phyloP scores from a whole-genome alignment of 2,113 vertebrate genomes.

The Sorex fumeus region DNA sequence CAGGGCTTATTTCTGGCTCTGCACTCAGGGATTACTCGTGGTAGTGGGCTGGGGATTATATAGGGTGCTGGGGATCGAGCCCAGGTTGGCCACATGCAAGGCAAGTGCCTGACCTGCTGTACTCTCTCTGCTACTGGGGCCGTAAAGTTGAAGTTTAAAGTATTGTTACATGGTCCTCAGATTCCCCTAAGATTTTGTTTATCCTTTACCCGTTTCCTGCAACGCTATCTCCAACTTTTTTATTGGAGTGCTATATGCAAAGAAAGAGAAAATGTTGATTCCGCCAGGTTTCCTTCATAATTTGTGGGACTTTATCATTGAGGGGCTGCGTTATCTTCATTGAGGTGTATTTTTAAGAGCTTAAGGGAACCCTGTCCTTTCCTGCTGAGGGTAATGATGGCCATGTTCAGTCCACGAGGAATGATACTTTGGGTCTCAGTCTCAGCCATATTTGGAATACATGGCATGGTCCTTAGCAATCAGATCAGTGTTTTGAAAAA shows the following conservation, averaged over 20 bases:
- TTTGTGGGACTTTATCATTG: constrained; percentile 8
- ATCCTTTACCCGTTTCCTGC: constrained; percentile 24
- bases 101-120: no score
- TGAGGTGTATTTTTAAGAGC: constrained; percentile 45
- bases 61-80: no score
- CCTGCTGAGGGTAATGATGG: constrained; percentile 44
- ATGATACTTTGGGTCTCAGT: constrained; percentile 9
- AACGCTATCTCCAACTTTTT: constrained; percentile 42
- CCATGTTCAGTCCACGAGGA: neutral
- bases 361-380: constrained; percentile 21
- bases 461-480: constrained; percentile 24
- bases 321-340: neutral
- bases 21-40: no score
- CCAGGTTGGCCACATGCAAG: no score
- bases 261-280: constrained; percentile 40
- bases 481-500: constrained; percentile 55
- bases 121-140: no score
- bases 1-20: no score
- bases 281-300: constrained; percentile 29
- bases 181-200: constrained; percentile 8
- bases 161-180: neutral
- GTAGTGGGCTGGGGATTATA: no score
- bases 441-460: neutral
- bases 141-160: constrained; percentile 3
- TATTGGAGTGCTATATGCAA: constrained; percentile 24